Evolutionary conservation across 2,888 invertebrate genomes (phyloP).

Genomic region (Cephalotes varians): DNA sequence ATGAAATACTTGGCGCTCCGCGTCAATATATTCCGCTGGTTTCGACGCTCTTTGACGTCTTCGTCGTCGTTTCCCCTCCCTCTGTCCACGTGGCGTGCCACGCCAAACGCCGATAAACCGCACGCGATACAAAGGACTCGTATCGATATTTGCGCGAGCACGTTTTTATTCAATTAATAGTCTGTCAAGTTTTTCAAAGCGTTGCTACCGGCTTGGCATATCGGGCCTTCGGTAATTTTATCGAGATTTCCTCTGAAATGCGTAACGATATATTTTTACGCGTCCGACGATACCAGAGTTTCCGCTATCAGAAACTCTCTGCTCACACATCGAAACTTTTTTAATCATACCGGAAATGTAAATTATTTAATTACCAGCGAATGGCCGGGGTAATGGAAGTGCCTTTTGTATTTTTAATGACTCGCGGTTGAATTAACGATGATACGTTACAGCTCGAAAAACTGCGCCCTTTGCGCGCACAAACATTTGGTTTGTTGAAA

Average conservation of each 20-base stretch:
- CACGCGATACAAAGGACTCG: constrained; percentile 43
- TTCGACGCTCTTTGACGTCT: constrained; percentile 27
- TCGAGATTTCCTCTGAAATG: constrained; percentile 50
- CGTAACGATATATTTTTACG: constrained; percentile 48
- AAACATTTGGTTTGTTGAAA: constrained; percentile 8
- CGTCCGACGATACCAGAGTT: constrained; percentile 28
- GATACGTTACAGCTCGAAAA: constrained; percentile 33
- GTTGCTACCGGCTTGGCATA: constrained; percentile 46
- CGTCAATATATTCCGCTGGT: background rate
- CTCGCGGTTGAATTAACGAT: constrained; percentile 40
- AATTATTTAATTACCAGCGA: constrained; percentile 51
- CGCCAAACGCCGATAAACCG: constrained; percentile 33
- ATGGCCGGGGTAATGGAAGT: constrained; percentile 29
- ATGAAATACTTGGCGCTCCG: background rate
- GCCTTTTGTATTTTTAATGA: constrained; percentile 54
- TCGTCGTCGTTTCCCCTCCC: constrained; percentile 9
- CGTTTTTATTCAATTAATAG: constrained; percentile 55
- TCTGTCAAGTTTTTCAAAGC: constrained; percentile 56
- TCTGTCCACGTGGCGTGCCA: constrained; percentile 1
- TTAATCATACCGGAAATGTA: constrained; percentile 46
- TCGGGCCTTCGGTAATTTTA: constrained; percentile 51
- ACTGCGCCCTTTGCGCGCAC: constrained; percentile 11
- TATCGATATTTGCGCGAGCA: constrained; percentile 47
- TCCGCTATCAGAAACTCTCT: constrained; percentile 18
- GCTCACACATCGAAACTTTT: constrained; percentile 45